phyloP scores from a whole-genome alignment of 2,888 invertebrate species.

The Chalcosyrphus nemorum region DNA sequence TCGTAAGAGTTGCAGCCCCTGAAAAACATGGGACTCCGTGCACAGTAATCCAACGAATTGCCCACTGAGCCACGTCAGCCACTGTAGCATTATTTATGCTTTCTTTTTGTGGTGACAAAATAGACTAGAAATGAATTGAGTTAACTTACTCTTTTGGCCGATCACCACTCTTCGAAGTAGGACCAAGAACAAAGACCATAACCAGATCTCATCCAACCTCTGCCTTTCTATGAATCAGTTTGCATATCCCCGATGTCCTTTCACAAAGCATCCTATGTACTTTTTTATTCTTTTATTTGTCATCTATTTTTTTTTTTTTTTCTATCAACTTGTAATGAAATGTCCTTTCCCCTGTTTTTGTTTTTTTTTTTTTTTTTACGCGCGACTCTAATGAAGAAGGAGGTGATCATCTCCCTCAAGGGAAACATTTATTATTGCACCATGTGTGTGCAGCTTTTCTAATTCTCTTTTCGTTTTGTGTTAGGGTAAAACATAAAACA shows the following conservation, averaged over 20 bases:
- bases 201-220: not conserved
- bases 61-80: no score
- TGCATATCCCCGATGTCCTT: not conserved
- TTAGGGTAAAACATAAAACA: conserved; percentile 9
- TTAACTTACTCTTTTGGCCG: no score
- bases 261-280: no score
- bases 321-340: not conserved
- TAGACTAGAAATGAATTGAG: no score
- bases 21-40: no score
- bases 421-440: conserved; percentile 50
- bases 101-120: no score
- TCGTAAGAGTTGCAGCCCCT: no score
- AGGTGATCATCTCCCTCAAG: conserved; percentile 42
- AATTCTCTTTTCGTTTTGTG: not conserved
- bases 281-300: conserved; percentile 22
- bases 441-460: conserved; percentile 44
- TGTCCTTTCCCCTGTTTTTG: not conserved
- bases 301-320: conserved; percentile 15
- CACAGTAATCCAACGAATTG: no score
- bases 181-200: no score
- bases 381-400: conserved; percentile 33
- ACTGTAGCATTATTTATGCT: no score
- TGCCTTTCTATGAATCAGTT: not conserved
- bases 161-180: no score
- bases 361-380: conserved; percentile 3